Evolutionary conservation across 2,888 invertebrate genomes (phyloP), one percentile per base, ranked within the genome.

Genomic region (Venusia cambrica): DNA sequence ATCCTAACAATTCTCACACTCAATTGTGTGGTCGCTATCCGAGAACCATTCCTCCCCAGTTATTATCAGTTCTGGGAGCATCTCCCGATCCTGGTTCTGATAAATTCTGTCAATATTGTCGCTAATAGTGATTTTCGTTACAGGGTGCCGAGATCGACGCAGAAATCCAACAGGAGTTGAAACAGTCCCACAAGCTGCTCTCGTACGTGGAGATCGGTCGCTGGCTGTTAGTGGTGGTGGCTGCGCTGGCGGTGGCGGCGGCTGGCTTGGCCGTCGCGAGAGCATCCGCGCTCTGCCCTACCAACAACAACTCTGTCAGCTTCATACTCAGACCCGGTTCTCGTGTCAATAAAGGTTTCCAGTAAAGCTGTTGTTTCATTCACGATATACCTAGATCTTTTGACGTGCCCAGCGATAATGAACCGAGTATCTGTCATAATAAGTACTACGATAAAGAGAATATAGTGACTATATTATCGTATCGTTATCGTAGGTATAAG

Each of bases 111-210:
- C 1, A 3, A 5, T 18, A 8, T 7, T 9, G 9, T 9, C 9
- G 0, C 4, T 8, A 4, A 4, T 4, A 17, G 4, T 9, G 1
- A 19, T 6, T 27, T 13, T 26, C 5, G 9, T 54, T 65, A 1
- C 69, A 88, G 88, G 80, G 87, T 1, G 85, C 83, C 1, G 68
- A 68, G 38, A 53, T 87, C 4, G 66, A 84, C 4, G 48, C 49
- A 1, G 57, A 68, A 0, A 52, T 87, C 1, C 62, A 70, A 14
- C 51, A 76, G 0, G 74, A 87, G 33, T 53, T 89, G 5, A 61
- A 44, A 0, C 52, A 61, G 1, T 73, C 79, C 0, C 80, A 85
- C 54, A 58, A 52, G 0, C 52, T 80, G 8, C 54, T 89, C 0
- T 51, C 61, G 4, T 73, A 83, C 53, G 73, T 83, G 6, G 75